Conservation (phyloP, 2,113 vertebrate species). For the Carassius auratus region DNA sequence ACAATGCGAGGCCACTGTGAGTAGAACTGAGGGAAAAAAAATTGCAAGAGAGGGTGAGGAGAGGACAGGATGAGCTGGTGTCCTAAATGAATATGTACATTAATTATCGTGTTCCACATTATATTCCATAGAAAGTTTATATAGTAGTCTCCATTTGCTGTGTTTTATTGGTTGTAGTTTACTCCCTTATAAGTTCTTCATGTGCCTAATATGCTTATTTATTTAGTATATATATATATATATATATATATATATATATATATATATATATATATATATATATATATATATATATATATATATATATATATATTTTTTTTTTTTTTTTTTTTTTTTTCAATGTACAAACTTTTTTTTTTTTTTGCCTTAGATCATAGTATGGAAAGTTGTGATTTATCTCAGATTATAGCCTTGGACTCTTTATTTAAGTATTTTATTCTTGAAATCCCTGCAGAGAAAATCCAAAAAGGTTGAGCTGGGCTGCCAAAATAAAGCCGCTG, state of each 20-base stretch:
- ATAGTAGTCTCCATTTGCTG: too few relatives aligned
- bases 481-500: too few relatives aligned
- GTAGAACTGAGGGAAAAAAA: not conserved
- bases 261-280: too few relatives aligned
- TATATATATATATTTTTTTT: too few relatives aligned
- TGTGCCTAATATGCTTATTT: not conserved
- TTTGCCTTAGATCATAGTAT: not conserved
- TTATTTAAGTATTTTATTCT: not conserved
- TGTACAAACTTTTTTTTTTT: not conserved
- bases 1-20: not conserved
- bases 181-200: not conserved
- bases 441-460: not conserved
- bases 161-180: too few relatives aligned
- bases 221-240: too few relatives aligned
- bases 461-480: too few relatives aligned
- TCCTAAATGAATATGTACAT: conserved; percentile 18
- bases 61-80: conserved; percentile 47
- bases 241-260: too few relatives aligned
- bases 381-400: not conserved
- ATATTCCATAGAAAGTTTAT: too few relatives aligned
- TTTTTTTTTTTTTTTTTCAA: too few relatives aligned
- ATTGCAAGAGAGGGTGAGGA: not conserved
- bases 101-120: not conserved
- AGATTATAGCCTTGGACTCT: not conserved
- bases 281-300: too few relatives aligned